Conservation (phyloP, 2,797 vertebrate species). For the Stomatorhinus walkeri region DNA sequence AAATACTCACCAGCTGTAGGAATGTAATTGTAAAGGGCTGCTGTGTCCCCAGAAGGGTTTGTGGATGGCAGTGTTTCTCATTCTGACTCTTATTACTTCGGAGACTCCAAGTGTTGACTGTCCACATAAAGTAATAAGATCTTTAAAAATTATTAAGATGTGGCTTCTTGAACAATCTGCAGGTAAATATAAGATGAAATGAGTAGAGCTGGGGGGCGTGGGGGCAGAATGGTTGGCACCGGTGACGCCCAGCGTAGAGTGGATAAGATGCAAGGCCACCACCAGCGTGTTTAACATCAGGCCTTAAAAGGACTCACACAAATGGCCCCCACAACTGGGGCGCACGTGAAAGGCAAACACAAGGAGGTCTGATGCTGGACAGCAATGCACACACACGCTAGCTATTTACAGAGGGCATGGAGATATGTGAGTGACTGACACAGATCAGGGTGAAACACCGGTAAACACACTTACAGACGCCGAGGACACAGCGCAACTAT, state of each 20-base stretch:
- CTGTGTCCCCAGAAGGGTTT: background rate
- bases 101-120: background rate
- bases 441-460: background rate
- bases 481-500: background rate
- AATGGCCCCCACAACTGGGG: background rate
- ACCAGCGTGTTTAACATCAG: background rate
- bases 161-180: background rate
- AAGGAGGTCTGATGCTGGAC: background rate
- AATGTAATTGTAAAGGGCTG: background rate
- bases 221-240: background rate
- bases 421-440: background rate
- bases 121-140: background rate
- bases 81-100: background rate
- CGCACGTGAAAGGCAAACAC: background rate
- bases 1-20: background rate
- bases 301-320: background rate
- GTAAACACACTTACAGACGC: background rate
- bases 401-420: background rate
- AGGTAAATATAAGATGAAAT: background rate
- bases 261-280: background rate
- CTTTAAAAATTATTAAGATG: background rate
- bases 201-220: background rate
- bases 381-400: background rate
- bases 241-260: background rate
- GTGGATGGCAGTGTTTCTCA: background rate